Evolutionary conservation across 1,140 invertebrate species (phyloP), one percentile per base, ranked within the genome.

Genomic region (Neelides sp.): DNA sequence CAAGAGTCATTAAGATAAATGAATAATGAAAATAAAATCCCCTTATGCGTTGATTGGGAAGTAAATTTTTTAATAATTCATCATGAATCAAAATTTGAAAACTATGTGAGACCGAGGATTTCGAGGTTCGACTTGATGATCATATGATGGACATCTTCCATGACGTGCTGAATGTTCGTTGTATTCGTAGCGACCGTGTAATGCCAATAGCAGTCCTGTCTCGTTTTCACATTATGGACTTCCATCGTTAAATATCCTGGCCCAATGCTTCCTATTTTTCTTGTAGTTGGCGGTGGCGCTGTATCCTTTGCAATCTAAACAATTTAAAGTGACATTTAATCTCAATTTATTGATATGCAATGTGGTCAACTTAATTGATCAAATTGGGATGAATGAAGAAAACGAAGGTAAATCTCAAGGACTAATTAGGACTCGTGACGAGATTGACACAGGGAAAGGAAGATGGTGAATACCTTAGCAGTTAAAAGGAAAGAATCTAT

Each of bases 121-220:
- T 59, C 65, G 1, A 78, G 59, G 55, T 73, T 73, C 45, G 73
- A 70, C n/a, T 71, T 72, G 0, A 80, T 67, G 55, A 84, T 78
- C 70, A 81, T 79, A 59, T 77, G 74, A 58, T 81, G 78, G 0
- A 83, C 76, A 63, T 80, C 78, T 26, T 79, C 68, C 64, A 84
- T 83, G 0, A 83, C 78, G 26, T 70, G 74, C 39, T 72, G 71
- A 4, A 83, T 77, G 62, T 82, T 83, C 49, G 78, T 71, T 0
- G 81, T 83, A 62, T 82, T 78, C 0, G 80, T 83, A 15, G 80
- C 80, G 1, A 77, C 75, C 0, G 81, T 84, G 61, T 75, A 82
- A 61, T 84, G 81, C 62, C 76, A 78, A 61, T 78, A 82, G 27
- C 54, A 56, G 17, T 58, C 54, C 3, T 54, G 30, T 26, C 26